These are phyloP conservation scores for Scelioninae gen. 1 DNA, from an alignment of 2,888 invertebrate species.

Conservation along the genomic window DNA sequence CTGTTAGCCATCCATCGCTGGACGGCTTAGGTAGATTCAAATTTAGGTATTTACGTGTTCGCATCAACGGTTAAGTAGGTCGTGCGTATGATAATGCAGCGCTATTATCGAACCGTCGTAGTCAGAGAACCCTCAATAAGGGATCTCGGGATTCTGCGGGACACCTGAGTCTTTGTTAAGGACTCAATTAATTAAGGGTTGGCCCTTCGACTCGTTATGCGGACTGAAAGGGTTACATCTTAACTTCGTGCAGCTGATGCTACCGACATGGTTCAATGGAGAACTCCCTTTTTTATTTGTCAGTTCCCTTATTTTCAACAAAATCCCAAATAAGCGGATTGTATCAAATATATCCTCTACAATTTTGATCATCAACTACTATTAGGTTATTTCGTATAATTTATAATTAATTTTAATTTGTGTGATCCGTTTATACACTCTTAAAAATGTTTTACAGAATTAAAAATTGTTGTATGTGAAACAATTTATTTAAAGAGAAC, in stretches of 20 bases:
- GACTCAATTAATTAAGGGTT: conserved; percentile 83
- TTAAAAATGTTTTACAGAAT: too few relatives aligned
- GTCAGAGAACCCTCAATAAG: conserved; percentile 72
- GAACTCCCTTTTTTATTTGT: conserved; percentile 57
- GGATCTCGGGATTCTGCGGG: conserved; percentile 80
- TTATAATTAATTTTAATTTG: neutral
- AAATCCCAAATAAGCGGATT: conserved; percentile 66
- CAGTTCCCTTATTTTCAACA: conserved; percentile 44
- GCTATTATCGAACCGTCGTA: conserved; percentile 80
- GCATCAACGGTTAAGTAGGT: conserved; percentile 80
- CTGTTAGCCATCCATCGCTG: conserved; percentile 56
- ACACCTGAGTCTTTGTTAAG: conserved; percentile 83
- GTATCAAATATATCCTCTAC: conserved; percentile 43
- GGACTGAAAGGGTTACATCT: conserved; percentile 78
- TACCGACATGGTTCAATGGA: conserved; percentile 65
- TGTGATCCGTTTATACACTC: too few relatives aligned
- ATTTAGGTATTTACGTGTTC: conserved; percentile 60
- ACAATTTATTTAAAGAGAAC: too few relatives aligned
- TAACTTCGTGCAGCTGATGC: conserved; percentile 80
- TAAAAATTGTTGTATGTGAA: too few relatives aligned
- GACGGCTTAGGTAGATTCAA: conserved; percentile 57
- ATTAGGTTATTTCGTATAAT: neutral
- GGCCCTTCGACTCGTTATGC: conserved; percentile 77
- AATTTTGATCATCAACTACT: conserved; percentile 19
- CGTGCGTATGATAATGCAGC: conserved; percentile 83